phyloP scores from a whole-genome alignment of 1,140 invertebrate species.

The Geopemphigus sp. region DNA sequence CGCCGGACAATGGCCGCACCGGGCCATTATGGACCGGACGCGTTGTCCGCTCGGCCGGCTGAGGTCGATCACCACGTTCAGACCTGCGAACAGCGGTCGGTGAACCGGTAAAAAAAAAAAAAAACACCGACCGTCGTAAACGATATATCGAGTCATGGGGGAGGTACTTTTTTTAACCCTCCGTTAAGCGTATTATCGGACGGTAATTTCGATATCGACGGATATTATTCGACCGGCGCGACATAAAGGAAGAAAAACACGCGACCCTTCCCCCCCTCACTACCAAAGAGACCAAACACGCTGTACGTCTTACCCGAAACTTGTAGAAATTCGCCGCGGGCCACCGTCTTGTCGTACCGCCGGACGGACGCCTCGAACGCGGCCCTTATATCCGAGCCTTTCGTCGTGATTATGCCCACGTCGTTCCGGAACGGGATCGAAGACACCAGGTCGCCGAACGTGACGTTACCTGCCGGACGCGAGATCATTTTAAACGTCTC shows the following conservation, averaged over 20 bases:
- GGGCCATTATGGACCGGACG: constrained; percentile 58
- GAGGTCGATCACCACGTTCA: constrained; percentile 61
- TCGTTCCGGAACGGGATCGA: neutral
- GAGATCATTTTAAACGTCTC: too few species aligned
- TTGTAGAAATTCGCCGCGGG: neutral
- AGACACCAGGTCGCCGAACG: constrained; percentile 59
- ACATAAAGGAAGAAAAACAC: too few species aligned
- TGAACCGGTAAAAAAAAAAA: too few species aligned
- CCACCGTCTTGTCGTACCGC: neutral
- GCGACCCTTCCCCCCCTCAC: too few species aligned
- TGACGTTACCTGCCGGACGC: constrained; percentile 61
- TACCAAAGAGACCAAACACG: too few species aligned
- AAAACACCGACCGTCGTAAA: too few species aligned
- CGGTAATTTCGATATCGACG: too few species aligned
- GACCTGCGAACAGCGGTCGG: too few species aligned
- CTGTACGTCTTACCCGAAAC: neutral
- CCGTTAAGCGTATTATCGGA: too few species aligned
- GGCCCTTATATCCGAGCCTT: neutral
- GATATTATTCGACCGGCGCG: too few species aligned
- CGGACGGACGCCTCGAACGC: neutral
- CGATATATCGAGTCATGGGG: too few species aligned
- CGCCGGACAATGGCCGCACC: constrained; percentile 60
- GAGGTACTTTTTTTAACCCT: too few species aligned
- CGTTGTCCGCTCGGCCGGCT: constrained; percentile 57
- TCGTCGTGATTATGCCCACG: neutral